These are phyloP conservation scores for Sebastes fasciatus DNA, from an alignment of 2,113 vertebrate species.

Conservation along the genomic window DNA sequence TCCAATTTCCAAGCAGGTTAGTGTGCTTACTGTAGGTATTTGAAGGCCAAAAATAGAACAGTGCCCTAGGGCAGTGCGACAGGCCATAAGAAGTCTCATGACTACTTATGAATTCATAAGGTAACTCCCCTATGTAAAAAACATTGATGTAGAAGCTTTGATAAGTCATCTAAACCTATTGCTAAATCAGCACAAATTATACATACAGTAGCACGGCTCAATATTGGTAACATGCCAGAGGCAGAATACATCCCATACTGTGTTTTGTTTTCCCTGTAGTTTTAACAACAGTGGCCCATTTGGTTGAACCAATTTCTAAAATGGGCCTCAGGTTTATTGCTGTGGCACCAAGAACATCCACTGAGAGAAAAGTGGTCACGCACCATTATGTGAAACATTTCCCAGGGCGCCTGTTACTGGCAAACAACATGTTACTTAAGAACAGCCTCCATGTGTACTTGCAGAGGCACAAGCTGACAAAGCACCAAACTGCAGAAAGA, in stretches of 20 bases:
- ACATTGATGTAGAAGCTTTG: conserved; percentile 24
- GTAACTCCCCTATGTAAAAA: background rate
- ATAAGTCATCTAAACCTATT: conserved; percentile 22
- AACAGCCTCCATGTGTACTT: background rate
- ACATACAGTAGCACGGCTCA: background rate
- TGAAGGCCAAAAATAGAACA: background rate
- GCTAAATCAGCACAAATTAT: conserved; percentile 49
- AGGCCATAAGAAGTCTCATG: background rate
- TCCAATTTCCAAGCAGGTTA: background rate
- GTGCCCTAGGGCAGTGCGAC: background rate
- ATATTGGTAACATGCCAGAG: background rate
- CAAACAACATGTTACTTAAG: conserved; percentile 36
- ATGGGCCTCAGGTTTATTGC: conserved; percentile 31
- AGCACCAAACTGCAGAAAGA: background rate
- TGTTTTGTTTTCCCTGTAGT: conserved; percentile 10
- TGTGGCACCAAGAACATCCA: conserved; percentile 16
- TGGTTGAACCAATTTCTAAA: conserved; percentile 44
- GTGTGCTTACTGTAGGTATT: background rate
- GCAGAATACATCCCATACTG: conserved; percentile 21
- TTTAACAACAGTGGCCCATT: conserved; percentile 25
- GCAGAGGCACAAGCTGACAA: conserved; percentile 11
- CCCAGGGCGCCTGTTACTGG: conserved; percentile 8
- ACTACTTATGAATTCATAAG: background rate
- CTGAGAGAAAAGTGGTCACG: conserved; percentile 28
- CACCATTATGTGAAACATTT: conserved; percentile 38